Base-by-base conservation (phyloP, 2,113 vertebrate species). In the Synchiropus splendidus region DNA sequence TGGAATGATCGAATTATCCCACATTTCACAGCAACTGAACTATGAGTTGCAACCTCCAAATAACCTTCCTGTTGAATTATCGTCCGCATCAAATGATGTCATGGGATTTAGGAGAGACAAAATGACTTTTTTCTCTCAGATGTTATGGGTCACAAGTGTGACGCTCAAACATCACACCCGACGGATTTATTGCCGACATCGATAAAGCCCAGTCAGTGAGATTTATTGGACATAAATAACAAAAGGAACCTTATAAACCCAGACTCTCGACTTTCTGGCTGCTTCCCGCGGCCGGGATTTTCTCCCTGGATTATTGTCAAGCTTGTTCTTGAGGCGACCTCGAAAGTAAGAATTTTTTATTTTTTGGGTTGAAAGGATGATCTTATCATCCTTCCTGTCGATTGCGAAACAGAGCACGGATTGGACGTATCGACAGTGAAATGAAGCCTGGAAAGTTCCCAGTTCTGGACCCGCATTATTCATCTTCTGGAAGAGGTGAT, bases 401-500 rank as follows among this genome's bases (percentile, higher is more conserved):
- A 27, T 27, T 27, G 4, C 8, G 4, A 27, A 8, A 27, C 8
- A 27, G 21, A 27, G 4, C 21, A 27, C 21, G 8, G 21, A n/a
- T n/a, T n/a, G n/a, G n/a, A n/a, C n/a, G n/a, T n/a, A n/a, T n/a
- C 21, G 31, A 54, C 39, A 37, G 18, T 59, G 48, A 51, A 21
- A 36, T n/a, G 41, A 56, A 27, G 4, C 21, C 21, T 27, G 21
- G 21, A 8, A 27, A 27, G 21, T 27, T 27, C 8, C 21, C 21
- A 27, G 21, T 27, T 59, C 42, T 31, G 41, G 33, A 36, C 36
- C 12, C 36, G 48, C 36, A 73, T 69, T 60, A 77, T 77, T 55
- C 52, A 79, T 81, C 63, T 61, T 69, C 21, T 50, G 4, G 12
- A 67, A 45, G 40, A 32, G 16, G 75, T 72, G 74, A 79, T 78